A percentile compares a stretch with the other conserved stretches of the same genome.
phyloP scores from a whole-genome alignment of 2,113 vertebrate genomes.

The Pachyramphus minor region DNA sequence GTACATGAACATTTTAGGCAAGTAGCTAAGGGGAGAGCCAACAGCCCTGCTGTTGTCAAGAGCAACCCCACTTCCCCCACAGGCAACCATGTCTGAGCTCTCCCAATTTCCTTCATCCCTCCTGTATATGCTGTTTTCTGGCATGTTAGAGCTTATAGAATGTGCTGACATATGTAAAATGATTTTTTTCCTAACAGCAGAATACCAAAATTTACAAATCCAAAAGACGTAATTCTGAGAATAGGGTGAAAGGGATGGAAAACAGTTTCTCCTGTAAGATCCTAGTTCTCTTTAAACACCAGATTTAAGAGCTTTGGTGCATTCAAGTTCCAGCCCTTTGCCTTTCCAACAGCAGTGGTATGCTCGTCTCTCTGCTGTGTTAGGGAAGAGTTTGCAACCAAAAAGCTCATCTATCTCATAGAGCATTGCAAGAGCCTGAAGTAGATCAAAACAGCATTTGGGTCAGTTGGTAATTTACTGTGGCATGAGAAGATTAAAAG shows the following conservation, averaged over 20 bases:
- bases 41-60: neutral
- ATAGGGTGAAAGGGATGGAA: neutral
- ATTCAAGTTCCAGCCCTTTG: neutral
- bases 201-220: neutral
- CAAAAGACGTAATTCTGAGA: neutral
- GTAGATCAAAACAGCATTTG: neutral
- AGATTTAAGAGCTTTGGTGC: neutral
- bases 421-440: neutral
- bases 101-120: neutral
- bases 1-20: neutral
- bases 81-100: neutral
- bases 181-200: fast-evolving
- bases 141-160: fast-evolving
- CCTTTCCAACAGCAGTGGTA: neutral
- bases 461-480: neutral
- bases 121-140: neutral
- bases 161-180: fast-evolving
- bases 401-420: neutral
- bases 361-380: neutral
- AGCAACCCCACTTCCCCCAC: neutral
- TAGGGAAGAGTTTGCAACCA: neutral
- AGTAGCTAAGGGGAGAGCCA: neutral
- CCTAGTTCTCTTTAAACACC: neutral
- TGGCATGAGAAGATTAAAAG: neutral
- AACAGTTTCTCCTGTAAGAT: neutral